These are phyloP conservation scores for Callaeas wilsoni DNA, from an alignment of 2,113 vertebrate genomes.

Conservation along the genomic window DNA sequence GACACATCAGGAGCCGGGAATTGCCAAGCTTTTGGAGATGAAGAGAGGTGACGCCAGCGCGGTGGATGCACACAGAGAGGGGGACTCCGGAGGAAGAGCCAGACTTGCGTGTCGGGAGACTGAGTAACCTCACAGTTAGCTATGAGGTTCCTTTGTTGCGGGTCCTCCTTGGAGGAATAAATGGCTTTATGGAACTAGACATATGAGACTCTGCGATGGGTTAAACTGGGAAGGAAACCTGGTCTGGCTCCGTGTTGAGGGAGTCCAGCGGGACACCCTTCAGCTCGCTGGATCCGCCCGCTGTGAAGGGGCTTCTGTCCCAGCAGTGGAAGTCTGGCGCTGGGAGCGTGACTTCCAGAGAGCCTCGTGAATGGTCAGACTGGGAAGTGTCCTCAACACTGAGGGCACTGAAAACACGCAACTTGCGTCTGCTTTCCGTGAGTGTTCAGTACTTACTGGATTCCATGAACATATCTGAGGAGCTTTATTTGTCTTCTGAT, in stretches of 20 bases:
- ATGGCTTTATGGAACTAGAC: background rate
- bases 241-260: background rate
- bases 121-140: too few species aligned
- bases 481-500: background rate
- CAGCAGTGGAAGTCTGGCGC: background rate
- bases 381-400: background rate
- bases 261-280: background rate
- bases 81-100: background rate
- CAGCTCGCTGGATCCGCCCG: background rate
- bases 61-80: background rate
- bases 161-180: background rate
- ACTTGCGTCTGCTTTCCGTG: background rate
- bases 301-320: background rate
- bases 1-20: background rate
- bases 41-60: background rate
- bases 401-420: background rate
- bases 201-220: background rate
- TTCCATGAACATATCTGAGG: background rate
- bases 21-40: background rate
- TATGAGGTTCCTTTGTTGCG: background rate
- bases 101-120: rapidly evolving
- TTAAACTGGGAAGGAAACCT: background rate
- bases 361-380: background rate
- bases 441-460: background rate
- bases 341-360: background rate